Conservation (phyloP, 2,797 vertebrate genomes). For the Scleropages formosus region DNA sequence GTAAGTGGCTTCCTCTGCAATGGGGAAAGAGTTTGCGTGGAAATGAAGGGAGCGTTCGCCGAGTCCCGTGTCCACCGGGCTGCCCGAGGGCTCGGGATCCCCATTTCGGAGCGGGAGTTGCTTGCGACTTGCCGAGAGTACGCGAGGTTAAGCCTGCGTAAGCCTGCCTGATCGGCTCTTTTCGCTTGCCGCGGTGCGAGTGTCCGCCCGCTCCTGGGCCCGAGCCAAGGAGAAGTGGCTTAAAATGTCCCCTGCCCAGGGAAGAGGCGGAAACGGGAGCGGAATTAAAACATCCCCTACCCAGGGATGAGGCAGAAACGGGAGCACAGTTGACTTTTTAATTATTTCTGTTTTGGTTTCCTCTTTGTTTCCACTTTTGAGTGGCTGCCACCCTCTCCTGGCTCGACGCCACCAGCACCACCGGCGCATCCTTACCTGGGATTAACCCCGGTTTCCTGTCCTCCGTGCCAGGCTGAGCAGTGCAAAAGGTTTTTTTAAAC, state of each 20-base stretch:
- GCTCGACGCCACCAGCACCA: constrained; percentile 64
- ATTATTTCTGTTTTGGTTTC: constrained; percentile 23
- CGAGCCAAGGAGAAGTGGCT: constrained; percentile 30
- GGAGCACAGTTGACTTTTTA: constrained; percentile 28
- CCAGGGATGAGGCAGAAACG: constrained; percentile 27
- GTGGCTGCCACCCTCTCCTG: constrained; percentile 63
- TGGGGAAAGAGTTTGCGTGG: background rate
- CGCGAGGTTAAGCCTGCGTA: constrained; percentile 60
- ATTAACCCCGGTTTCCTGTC: constrained; percentile 75
- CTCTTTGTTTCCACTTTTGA: constrained; percentile 57
- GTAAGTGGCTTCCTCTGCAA: background rate
- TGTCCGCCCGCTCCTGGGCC: constrained; percentile 60
- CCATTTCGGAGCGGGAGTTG: constrained; percentile 36
- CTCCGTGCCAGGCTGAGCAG: constrained; percentile 73
- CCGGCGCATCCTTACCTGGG: constrained; percentile 68
- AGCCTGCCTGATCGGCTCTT: constrained; percentile 70
- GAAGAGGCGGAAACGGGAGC: constrained; percentile 14
- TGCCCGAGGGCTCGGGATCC: constrained; percentile 18
- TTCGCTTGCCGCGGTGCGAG: constrained; percentile 62
- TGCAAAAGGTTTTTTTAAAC: constrained; percentile 74
- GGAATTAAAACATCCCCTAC: background rate
- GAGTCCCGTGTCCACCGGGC: no score
- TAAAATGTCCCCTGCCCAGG: constrained; percentile 7
- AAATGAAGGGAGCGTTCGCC: background rate
- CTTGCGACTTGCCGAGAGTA: constrained; percentile 36